These are phyloP conservation scores for Periophthalmus modestus DNA, from an alignment of 2,113 vertebrate species.

Conservation along the genomic window DNA sequence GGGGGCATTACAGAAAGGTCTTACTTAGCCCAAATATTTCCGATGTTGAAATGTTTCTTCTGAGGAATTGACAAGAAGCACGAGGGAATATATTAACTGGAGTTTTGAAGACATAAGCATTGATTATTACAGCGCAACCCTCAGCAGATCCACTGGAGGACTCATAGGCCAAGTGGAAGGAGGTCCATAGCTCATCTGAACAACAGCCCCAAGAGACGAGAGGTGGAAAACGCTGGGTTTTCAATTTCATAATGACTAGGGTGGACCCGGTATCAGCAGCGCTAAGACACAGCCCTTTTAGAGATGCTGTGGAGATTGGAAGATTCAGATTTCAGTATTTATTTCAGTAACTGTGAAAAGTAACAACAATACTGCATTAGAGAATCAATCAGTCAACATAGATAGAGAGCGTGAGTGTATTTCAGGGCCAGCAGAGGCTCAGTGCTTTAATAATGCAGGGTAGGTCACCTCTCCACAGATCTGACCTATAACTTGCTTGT, in stretches of 20 bases:
- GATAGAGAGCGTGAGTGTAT: background rate
- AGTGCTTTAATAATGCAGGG: background rate
- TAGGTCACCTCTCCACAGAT: no score
- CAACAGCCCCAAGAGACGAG: background rate
- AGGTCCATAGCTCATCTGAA: conserved; percentile 13
- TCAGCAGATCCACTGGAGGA: conserved; percentile 36
- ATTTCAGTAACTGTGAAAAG: background rate
- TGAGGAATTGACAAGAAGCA: conserved; percentile 9
- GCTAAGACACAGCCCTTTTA: background rate
- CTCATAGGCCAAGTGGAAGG: conserved; percentile 18
- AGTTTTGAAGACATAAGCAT: conserved; percentile 15
- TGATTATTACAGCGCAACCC: conserved; percentile 34
- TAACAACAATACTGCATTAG: no score
- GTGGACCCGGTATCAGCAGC: background rate
- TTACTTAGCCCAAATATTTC: conserved; percentile 13
- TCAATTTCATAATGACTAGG: background rate
- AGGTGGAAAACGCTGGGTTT: background rate
- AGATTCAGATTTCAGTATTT: background rate
- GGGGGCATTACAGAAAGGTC: no score
- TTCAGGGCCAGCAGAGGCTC: background rate
- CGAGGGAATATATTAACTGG: conserved; percentile 35
- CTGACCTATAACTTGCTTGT: no score
- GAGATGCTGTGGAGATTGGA: background rate
- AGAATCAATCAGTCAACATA: background rate
- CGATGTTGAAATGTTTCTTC: background rate